A percentile compares a stretch with the other conserved stretches of the same genome.
Evolutionary conservation across 2,113 vertebrate species (phyloP).

Genomic region (Myodes glareolus): DNA sequence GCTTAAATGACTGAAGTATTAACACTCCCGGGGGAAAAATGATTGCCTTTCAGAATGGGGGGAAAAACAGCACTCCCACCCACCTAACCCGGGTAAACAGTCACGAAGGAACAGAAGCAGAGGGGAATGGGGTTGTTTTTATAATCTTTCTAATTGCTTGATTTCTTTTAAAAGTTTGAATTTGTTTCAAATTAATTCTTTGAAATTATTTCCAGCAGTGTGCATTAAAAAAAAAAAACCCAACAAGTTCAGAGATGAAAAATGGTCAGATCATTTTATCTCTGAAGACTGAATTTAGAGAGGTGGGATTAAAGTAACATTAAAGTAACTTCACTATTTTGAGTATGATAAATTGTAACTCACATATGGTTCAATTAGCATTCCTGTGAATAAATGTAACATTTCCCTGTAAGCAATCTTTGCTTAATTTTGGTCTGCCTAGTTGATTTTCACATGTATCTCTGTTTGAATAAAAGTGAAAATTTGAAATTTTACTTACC

Average conservation of each 20-base stretch:
- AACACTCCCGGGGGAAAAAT: slow-evolving; percentile 73
- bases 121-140: not conserved
- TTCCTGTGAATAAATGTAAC: slow-evolving; percentile 62
- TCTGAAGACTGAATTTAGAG: slow-evolving; percentile 44
- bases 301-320: slow-evolving; percentile 19
- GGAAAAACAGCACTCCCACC: slow-evolving; percentile 22
- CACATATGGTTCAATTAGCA: slow-evolving; percentile 52
- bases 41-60: slow-evolving; percentile 74
- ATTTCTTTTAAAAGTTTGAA: slow-evolving; percentile 52
- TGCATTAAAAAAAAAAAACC: not conserved
- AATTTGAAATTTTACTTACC: slow-evolving; percentile 49
- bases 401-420: slow-evolving; percentile 46
- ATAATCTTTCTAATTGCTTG: slow-evolving; percentile 57
- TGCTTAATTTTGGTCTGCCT: slow-evolving; percentile 61
- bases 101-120: slow-evolving; percentile 35
- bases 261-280: slow-evolving; percentile 52
- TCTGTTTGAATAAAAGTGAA: slow-evolving; percentile 46
- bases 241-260: slow-evolving; percentile 47
- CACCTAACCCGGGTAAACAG: slow-evolving; percentile 57
- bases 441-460: slow-evolving; percentile 55
- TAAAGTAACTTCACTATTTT: slow-evolving; percentile 56
- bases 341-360: slow-evolving; percentile 62
- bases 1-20: slow-evolving; percentile 79
- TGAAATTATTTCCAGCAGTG: slow-evolving; percentile 64
- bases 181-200: slow-evolving; percentile 72